A percentile compares a stretch with the other conserved stretches of the same genome.
phyloP scores from a whole-genome alignment of 2,797 vertebrate genomes.

The Tachyglossus aculeatus region DNA sequence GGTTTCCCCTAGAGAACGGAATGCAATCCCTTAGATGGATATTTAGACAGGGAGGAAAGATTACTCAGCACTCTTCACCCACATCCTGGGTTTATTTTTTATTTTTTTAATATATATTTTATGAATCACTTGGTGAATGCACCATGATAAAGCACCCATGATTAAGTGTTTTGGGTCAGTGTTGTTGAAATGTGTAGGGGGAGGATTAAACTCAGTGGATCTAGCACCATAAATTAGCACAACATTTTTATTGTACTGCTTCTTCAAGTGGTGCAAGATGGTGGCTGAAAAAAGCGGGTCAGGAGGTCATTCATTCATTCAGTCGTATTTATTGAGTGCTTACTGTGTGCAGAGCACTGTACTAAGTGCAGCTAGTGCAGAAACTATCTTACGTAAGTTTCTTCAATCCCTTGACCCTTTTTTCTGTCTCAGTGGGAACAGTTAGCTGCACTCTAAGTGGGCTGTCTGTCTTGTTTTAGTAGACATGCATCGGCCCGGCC shows the following conservation, averaged over 20 bases:
- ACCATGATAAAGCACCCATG: not conserved
- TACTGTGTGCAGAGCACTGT: not conserved
- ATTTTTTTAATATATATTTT: no score
- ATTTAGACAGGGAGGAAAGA: not conserved
- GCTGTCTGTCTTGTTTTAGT: no score
- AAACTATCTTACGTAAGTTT: no score
- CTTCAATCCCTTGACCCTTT: no score
- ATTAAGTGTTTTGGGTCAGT: not conserved
- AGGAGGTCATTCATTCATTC: not conserved
- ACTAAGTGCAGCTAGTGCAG: no score
- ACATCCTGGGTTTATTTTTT: no score
- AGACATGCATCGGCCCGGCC: no score
- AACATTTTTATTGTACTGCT: fast-evolving
- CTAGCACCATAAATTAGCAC: fast-evolving
- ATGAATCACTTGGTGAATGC: not conserved
- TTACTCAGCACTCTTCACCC: slow-evolving; percentile 7
- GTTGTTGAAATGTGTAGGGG: not conserved
- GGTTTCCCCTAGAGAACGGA: no score
- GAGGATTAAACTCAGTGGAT: not conserved
- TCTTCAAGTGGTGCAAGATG: not conserved
- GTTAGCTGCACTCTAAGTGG: no score
- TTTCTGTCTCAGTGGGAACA: no score
- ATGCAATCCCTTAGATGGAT: no score
- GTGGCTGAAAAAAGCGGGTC: not conserved
- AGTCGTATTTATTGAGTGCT: not conserved